Conservation (phyloP, 2,888 invertebrate species). For the Nomada flava region DNA sequence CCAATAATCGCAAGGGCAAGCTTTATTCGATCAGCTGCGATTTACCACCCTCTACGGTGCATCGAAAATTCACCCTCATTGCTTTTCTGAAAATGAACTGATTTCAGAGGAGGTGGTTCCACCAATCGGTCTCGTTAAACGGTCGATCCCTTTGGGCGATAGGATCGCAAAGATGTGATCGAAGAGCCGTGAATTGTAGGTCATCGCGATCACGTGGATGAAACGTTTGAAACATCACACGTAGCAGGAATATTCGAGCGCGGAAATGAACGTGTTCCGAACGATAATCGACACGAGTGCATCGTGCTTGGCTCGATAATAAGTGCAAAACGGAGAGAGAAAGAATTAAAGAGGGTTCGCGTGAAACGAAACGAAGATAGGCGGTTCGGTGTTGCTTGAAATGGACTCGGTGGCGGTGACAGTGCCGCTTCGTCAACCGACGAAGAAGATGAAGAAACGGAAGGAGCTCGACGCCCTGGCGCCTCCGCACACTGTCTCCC, state of each 20-base stretch:
- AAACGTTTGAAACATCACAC: background rate
- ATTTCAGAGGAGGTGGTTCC: constrained; percentile 9
- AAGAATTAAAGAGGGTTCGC: background rate
- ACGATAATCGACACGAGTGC: constrained; percentile 37
- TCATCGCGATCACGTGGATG: constrained; percentile 4
- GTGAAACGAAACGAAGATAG: constrained; percentile 35
- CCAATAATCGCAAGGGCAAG: background rate
- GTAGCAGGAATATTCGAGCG: background rate
- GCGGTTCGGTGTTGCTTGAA: constrained; percentile 76
- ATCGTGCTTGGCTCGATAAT: constrained; percentile 24
- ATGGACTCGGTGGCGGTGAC: constrained; percentile 88
- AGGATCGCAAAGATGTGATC: constrained; percentile 18
- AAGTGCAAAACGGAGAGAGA: background rate
- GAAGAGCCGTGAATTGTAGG: background rate
- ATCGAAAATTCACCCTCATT: no score
- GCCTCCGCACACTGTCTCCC: constrained; percentile 84
- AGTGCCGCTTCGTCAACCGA: constrained; percentile 86
- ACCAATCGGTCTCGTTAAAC: no score
- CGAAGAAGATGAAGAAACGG: constrained; percentile 91
- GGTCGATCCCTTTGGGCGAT: background rate
- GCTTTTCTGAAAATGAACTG: background rate
- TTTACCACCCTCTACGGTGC: no score
- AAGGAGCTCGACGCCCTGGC: constrained; percentile 91
- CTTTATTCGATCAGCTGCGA: background rate
- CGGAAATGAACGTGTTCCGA: constrained; percentile 56